Conservation (phyloP, 2,888 invertebrate genomes). For the Lumbricus terrestris region DNA sequence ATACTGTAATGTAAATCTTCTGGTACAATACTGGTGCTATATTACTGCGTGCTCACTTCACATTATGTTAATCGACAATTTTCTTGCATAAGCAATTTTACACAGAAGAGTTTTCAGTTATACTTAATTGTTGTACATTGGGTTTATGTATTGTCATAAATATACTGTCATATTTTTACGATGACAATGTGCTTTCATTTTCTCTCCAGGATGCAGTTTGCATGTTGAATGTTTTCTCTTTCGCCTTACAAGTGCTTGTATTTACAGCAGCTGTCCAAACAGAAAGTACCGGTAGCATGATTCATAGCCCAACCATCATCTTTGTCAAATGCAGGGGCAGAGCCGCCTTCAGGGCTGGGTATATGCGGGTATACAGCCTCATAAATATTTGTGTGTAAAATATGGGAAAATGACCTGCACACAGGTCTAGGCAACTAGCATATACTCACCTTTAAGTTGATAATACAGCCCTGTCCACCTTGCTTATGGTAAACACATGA, state of each 20-base stretch:
- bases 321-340: neutral
- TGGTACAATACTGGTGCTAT: neutral
- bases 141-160: neutral
- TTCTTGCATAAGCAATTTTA: neutral
- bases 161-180: neutral
- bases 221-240: neutral
- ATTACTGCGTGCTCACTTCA: neutral
- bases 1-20: too few species aligned
- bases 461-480: too few species aligned
- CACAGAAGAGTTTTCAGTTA: neutral
- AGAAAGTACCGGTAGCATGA: neutral
- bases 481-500: too few species aligned
- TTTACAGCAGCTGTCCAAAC: neutral
- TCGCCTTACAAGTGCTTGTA: neutral
- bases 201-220: neutral
- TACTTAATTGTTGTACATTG: neutral
- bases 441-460: too few species aligned
- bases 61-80: neutral
- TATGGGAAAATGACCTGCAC: too few species aligned
- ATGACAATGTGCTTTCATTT: neutral
- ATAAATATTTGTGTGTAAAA: too few species aligned
- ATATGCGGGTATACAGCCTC: too few species aligned
- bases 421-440: too few species aligned
- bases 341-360: too few species aligned
- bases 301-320: neutral